These are phyloP conservation scores for Hemistola chrysoprasaria DNA, from an alignment of 2,888 invertebrate genomes.

Conservation along the genomic window DNA sequence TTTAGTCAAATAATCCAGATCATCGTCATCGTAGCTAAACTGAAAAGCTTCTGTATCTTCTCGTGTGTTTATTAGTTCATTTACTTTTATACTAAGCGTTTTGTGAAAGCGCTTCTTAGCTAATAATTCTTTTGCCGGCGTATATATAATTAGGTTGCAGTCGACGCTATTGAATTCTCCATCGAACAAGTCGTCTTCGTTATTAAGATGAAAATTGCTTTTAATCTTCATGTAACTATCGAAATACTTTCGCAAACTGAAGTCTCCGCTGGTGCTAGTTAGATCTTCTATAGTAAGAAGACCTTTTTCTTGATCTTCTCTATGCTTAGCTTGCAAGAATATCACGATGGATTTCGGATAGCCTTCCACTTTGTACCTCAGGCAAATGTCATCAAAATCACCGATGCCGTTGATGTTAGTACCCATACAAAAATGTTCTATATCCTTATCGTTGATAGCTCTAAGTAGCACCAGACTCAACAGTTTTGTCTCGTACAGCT, in stretches of 20 bases:
- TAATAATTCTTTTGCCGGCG: slow-evolving; percentile 37
- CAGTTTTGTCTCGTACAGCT: slow-evolving; percentile 37
- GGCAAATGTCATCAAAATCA: slow-evolving; percentile 44
- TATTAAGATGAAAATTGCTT: slow-evolving; percentile 31
- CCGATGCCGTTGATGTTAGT: slow-evolving; percentile 43
- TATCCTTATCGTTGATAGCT: slow-evolving; percentile 35
- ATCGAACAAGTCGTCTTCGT: slow-evolving; percentile 36
- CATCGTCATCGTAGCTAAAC: slow-evolving; percentile 31
- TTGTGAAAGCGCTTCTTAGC: slow-evolving; percentile 22
- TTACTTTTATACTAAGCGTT: slow-evolving; percentile 27
- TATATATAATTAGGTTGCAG: slow-evolving; percentile 42
- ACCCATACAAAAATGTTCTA: slow-evolving; percentile 37
- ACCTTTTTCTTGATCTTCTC: slow-evolving; percentile 36
- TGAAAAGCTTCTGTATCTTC: slow-evolving; percentile 32
- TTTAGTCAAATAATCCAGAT: slow-evolving; percentile 32
- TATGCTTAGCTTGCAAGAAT: slow-evolving; percentile 45
- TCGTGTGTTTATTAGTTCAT: slow-evolving; percentile 35
- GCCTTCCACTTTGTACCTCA: slow-evolving; percentile 32
- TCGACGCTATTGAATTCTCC: slow-evolving; percentile 34
- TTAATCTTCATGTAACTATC: slow-evolving; percentile 43
- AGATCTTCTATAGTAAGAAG: slow-evolving; percentile 37
- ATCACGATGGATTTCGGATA: slow-evolving; percentile 29
- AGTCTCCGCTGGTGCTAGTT: slow-evolving; percentile 30
- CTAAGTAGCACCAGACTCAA: slow-evolving; percentile 37
- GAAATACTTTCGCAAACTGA: slow-evolving; percentile 39